These are phyloP conservation scores for Scotopteryx bipunctaria DNA, from an alignment of 2,888 invertebrate species.

Conservation along the genomic window DNA sequence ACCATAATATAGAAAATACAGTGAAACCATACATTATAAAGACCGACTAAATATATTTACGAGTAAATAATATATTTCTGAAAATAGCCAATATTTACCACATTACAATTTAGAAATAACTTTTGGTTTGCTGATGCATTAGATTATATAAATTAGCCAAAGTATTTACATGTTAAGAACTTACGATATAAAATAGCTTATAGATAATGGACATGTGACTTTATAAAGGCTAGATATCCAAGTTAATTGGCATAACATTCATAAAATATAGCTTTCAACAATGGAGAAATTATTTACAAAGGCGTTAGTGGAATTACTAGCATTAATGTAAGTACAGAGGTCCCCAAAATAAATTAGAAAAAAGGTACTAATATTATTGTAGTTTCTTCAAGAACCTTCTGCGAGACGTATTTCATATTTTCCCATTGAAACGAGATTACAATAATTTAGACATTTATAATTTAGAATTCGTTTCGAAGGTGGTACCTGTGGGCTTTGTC, in stretches of 20 bases:
- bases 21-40: constrained; percentile 41
- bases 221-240: constrained; percentile 55
- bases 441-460: too few relatives aligned
- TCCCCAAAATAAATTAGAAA: too few relatives aligned
- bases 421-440: too few relatives aligned
- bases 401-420: too few relatives aligned
- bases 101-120: constrained; percentile 55
- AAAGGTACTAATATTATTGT: too few relatives aligned
- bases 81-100: constrained; percentile 60
- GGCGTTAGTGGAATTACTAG: too few relatives aligned
- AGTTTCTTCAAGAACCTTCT: too few relatives aligned
- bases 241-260: constrained; percentile 13
- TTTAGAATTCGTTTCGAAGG: too few relatives aligned
- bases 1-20: constrained; percentile 55
- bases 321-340: too few relatives aligned
- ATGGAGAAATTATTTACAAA: constrained; percentile 15
- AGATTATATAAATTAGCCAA: constrained; percentile 53
- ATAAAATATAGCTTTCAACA: neutral
- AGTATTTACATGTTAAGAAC: constrained; percentile 60
- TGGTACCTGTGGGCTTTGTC: too few relatives aligned
- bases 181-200: constrained; percentile 53
- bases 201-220: constrained; percentile 65
- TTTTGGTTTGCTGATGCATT: constrained; percentile 58
- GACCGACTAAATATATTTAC: constrained; percentile 44
- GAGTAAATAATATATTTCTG: constrained; percentile 53